Evolutionary conservation across 2,113 vertebrate genomes (phyloP), one percentile per base, ranked within the genome.

Genomic region (Syngnathus scovelli): DNA sequence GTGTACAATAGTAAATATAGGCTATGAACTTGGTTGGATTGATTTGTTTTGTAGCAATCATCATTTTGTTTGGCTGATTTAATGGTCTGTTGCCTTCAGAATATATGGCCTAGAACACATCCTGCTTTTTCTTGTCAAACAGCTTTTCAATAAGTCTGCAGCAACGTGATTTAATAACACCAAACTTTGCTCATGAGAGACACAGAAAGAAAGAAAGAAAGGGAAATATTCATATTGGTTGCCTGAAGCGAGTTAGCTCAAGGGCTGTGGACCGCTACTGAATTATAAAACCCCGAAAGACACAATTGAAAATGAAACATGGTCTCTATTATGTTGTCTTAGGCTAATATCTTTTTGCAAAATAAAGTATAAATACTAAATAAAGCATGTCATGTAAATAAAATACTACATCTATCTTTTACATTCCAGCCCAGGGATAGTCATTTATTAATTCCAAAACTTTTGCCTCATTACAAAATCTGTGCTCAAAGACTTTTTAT

Each of bases 401-500:
- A 51, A 51, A 51, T 21, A n/a, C 7, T n/a, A 10, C 18, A 19
- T 51, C 27, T 37, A 33, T 58, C 27, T 2, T 16, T 58, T 11
- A 16, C 54, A 56, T 69, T 59, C 48, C 41, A 61, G 70, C 74
- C 69, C 68, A 56, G 19, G 66, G 49, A 58, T 58, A 8, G 68
- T 23, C 68, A 21, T 49, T 49, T 61, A 77, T 70, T 70, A 81
- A 75, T 64, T 83, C 41, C 60, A 78, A 69, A 66, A 58, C 15
- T 2, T 78, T 64, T 67, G 69, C 78, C 67, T 78, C 27, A 76
- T 78, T 78, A 82, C 62, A 74, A 79, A 80, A 59, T 58, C 67
- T 49, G 77, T 70, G 67, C 81, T 27, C 75, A 81, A 80, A 70
- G 64, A 80, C 76, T 73, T 67, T 39, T 72, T 77, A 69, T 68